phyloP scores from a whole-genome alignment of 1,140 invertebrate genomes.

The Drosophila ercepeae region DNA sequence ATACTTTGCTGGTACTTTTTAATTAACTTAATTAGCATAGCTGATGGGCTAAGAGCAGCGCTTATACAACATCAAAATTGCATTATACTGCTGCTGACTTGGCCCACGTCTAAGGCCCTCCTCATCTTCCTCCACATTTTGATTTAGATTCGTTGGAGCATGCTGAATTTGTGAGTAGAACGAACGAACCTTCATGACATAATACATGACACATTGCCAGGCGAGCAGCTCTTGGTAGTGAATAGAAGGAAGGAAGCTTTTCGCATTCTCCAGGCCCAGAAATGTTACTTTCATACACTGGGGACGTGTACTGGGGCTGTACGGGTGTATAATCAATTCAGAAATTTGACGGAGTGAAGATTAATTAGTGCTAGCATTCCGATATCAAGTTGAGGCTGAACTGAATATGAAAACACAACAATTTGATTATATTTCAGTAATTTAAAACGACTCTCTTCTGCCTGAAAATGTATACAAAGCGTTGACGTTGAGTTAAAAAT shows the following conservation, averaged over 20 bases:
- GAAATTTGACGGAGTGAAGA: conserved; percentile 5
- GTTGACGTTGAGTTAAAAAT: background rate
- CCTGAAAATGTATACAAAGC: background rate
- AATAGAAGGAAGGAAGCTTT: conserved; percentile 7
- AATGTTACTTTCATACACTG: conserved; percentile 17
- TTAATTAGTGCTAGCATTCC: conserved; percentile 6
- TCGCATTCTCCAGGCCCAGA: conserved; percentile 6
- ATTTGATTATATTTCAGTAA: conserved; percentile 1
- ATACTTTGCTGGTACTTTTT: conserved; percentile 81
- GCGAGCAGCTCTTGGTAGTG: conserved; percentile 7
- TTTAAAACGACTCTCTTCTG: conserved; percentile 1
- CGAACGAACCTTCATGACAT: conserved; percentile 38
- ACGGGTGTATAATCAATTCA: conserved; percentile 19
- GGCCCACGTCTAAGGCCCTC: too few species aligned
- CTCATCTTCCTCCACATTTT: conserved; percentile 6
- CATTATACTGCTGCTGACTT: conserved; percentile 52
- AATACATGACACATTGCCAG: conserved; percentile 37
- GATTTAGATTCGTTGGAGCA: conserved; percentile 49
- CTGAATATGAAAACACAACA: background rate
- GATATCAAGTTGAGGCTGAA: background rate
- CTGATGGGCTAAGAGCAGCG: conserved; percentile 75
- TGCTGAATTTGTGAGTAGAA: conserved; percentile 42
- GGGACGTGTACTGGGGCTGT: background rate
- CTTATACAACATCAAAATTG: conserved; percentile 79
- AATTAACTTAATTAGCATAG: conserved; percentile 82